Conservation (phyloP, 2,888 invertebrate genomes). For the Machimus rusticus region DNA sequence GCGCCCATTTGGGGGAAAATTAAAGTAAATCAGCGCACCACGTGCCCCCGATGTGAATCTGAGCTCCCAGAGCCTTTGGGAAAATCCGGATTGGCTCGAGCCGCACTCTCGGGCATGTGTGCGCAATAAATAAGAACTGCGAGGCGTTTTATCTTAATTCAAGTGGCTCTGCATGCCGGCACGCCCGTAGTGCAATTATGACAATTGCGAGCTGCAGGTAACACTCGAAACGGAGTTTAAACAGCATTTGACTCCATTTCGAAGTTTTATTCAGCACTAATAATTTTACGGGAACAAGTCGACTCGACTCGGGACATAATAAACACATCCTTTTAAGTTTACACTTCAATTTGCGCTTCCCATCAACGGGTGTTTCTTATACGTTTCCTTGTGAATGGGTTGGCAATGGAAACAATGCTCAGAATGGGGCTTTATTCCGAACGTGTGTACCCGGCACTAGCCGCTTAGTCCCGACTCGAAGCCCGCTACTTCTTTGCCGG, state of each 20-base stretch:
- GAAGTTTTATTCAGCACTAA: slow-evolving; percentile 18
- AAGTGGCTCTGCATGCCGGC: background rate
- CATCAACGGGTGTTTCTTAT: background rate
- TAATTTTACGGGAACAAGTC: slow-evolving; percentile 3
- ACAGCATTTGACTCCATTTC: slow-evolving; percentile 15
- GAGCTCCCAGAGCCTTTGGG: background rate
- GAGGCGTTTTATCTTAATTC: background rate
- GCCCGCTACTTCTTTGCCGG: background rate
- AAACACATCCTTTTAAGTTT: slow-evolving; percentile 40
- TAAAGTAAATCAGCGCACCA: background rate
- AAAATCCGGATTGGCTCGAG: background rate
- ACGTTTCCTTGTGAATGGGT: background rate
- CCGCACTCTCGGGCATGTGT: background rate
- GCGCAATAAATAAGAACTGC: background rate
- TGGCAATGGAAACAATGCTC: slow-evolving; percentile 22
- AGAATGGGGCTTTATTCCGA: background rate
- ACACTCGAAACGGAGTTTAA: background rate
- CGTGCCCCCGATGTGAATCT: background rate
- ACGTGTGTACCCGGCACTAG: background rate
- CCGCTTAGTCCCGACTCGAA: background rate
- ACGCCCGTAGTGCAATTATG: background rate
- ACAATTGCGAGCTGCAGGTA: slow-evolving; percentile 1
- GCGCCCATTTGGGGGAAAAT: background rate
- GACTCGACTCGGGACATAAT: slow-evolving; percentile 19
- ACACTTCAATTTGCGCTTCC: slow-evolving; percentile 42